Evolutionary conservation across 2,797 vertebrate genomes (phyloP).

Genomic region (Salmo trutta): DNA sequence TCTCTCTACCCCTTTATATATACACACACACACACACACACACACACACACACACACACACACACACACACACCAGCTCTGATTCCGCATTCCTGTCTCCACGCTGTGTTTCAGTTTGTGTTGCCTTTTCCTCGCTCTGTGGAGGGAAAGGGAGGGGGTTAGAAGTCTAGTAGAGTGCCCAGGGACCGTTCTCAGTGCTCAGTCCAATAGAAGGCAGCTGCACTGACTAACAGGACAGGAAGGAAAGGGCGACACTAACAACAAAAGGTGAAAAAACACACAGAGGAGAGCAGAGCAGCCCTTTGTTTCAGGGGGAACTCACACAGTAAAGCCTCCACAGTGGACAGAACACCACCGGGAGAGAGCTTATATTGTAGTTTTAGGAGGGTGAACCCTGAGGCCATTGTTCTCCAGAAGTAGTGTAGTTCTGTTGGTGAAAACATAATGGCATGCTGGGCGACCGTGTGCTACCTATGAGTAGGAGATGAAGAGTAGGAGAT

Average conservation of each 20-base stretch:
- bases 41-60: not conserved
- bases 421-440: slow-evolving; percentile 7
- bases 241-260: not conserved
- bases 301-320: not conserved
- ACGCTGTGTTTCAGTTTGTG: not conserved
- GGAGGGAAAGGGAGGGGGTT: not conserved
- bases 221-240: not conserved
- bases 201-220: not conserved
- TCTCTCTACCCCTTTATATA: not conserved
- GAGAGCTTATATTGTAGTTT: not conserved
- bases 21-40: too few relatives aligned
- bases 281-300: not conserved
- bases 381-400: not conserved
- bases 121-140: not conserved
- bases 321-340: not conserved
- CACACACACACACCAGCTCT: not conserved
- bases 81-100: slow-evolving; percentile 1
- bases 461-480: not conserved
- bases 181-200: not conserved
- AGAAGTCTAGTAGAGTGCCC: not conserved
- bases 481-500: not conserved
- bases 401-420: not conserved
- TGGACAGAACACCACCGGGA: not conserved
- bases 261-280: not conserved
- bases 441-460: not conserved